These are phyloP conservation scores for Origma solitaria DNA, from an alignment of 2,113 vertebrate species.

Conservation along the genomic window DNA sequence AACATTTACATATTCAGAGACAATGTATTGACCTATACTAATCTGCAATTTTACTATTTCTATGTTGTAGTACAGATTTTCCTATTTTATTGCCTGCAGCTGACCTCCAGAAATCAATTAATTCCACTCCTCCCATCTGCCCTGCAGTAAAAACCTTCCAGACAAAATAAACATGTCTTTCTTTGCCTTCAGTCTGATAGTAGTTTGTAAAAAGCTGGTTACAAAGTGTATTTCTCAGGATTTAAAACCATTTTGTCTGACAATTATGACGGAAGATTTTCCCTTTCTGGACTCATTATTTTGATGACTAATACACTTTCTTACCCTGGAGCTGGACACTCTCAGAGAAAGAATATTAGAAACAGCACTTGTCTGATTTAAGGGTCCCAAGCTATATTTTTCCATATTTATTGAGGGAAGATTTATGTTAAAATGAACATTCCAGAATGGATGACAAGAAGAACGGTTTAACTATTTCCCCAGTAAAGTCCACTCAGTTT, in stretches of 20 bases:
- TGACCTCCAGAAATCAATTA: neutral
- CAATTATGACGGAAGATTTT: neutral
- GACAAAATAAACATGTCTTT: neutral
- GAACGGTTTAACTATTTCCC: neutral
- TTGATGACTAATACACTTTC: neutral
- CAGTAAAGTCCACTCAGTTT: neutral
- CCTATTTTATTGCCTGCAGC: neutral
- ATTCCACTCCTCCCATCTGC: neutral
- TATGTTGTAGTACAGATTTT: neutral
- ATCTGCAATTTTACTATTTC: neutral
- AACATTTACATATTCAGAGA: neutral
- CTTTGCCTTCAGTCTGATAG: neutral
- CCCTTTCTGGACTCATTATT: neutral
- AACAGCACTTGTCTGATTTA: neutral
- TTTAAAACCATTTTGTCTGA: neutral
- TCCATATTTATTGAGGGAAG: neutral
- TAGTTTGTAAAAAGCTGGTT: neutral
- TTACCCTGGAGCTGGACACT: neutral
- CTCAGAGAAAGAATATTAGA: neutral
- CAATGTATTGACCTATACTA: neutral
- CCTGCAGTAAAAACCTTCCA: neutral
- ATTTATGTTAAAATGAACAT: neutral
- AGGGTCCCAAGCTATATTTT: neutral
- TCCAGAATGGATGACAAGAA: neutral
- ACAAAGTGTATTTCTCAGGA: neutral